Conservation (phyloP, 30 jellyfish, hydroid and myxozoan genomes). For the Hydractinia echinata region DNA sequence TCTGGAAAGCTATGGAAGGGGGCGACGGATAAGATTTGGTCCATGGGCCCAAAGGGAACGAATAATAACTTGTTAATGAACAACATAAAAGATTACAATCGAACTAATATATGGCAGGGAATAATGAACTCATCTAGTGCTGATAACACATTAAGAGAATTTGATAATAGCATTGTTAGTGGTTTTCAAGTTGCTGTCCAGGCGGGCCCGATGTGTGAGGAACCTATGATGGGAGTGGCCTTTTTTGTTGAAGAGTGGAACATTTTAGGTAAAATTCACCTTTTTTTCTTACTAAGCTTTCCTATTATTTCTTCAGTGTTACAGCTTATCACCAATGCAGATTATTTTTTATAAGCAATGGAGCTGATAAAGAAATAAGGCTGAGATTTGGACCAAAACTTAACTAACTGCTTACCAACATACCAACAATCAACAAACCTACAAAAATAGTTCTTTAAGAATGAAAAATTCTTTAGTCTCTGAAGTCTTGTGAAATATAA, state of each 20-base stretch:
- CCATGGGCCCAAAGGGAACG: constrained; percentile 92
- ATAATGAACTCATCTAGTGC: constrained; percentile 3
- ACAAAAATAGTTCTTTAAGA: no score
- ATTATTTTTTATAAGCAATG: no score
- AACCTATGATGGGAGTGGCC: constrained; percentile 98
- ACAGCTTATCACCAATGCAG: no score
- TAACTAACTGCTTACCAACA: no score
- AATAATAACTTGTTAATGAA: constrained; percentile 70
- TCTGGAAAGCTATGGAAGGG: constrained; percentile 65
- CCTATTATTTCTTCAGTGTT: no score
- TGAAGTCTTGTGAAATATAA: no score
- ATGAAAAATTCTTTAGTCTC: no score
- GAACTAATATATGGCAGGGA: constrained; percentile 77
- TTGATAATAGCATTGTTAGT: constrained; percentile 85
- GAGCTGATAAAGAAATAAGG: no score
- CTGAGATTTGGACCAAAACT: no score
- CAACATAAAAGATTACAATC: constrained; percentile 50
- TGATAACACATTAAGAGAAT: constrained; percentile 41
- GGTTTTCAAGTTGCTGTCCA: constrained; percentile 93
- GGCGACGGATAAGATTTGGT: constrained; percentile 70
- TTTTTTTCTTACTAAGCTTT: neutral
- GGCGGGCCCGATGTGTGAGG: constrained; percentile 99
- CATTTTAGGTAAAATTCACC: neutral
- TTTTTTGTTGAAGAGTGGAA: constrained; percentile 80
- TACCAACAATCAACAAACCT: no score